A percentile compares a stretch with the other conserved stretches of the same genome.
Evolutionary conservation across 2,113 vertebrate genomes (phyloP).

Genomic region (Progne subis): DNA sequence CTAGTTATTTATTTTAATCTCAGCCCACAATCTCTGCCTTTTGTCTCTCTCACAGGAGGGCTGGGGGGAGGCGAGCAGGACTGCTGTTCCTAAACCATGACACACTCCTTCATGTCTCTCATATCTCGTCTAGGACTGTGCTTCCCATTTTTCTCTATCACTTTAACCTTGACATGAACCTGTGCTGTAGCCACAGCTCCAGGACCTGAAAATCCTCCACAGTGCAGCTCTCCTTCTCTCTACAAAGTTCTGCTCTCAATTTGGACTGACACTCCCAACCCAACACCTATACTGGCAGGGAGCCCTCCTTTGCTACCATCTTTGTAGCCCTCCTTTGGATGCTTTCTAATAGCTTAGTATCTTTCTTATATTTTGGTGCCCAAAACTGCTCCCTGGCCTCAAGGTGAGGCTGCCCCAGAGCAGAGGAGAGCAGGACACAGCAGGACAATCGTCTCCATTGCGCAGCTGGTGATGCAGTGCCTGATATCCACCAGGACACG

Average conservation of each 20-base stretch:
- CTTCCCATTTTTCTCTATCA: background rate
- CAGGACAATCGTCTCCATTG: background rate
- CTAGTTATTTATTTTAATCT: background rate
- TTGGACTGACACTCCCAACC: background rate
- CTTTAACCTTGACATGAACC: background rate
- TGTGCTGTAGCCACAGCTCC: background rate
- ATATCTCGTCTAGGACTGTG: background rate
- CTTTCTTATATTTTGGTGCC: background rate
- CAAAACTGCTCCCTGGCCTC: rapidly evolving
- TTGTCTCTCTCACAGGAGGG: background rate
- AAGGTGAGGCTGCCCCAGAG: rapidly evolving
- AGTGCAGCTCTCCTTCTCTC: background rate
- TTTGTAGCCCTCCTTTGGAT: background rate
- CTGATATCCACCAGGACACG: rapidly evolving
- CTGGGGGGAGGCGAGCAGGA: rapidly evolving
- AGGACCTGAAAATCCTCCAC: background rate
- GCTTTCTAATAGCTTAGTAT: background rate
- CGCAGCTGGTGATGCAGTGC: rapidly evolving
- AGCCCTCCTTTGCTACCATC: background rate
- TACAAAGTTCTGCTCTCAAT: background rate
- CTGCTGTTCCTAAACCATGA: background rate
- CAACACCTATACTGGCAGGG: rapidly evolving
- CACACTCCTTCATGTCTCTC: background rate
- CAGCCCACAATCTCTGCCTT: rapidly evolving
- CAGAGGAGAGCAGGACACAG: background rate